phyloP scores from a whole-genome alignment of 2,888 invertebrate genomes.

The Platycheirus albimanus region DNA sequence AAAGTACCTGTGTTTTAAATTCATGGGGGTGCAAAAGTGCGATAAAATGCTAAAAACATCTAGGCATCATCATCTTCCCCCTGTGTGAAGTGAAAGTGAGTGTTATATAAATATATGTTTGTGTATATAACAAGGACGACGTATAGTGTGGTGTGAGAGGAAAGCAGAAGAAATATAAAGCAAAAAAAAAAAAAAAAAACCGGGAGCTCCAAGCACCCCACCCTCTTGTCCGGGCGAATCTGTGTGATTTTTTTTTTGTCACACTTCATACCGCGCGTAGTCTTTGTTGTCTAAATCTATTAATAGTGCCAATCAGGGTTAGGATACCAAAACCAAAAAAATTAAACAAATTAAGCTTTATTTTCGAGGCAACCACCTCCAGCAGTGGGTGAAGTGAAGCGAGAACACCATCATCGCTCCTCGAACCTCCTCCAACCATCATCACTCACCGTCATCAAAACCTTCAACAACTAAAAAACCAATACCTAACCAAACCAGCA shows the following conservation, averaged over 20 bases:
- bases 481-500: no score
- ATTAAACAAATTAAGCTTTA: slow-evolving; percentile 34
- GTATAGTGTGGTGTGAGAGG: slow-evolving; percentile 39
- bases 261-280: slow-evolving; percentile 12
- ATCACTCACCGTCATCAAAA: slow-evolving; percentile 43
- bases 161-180: slow-evolving; percentile 5
- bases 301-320: slow-evolving; percentile 10
- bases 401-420: slow-evolving; percentile 43
- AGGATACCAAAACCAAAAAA: not conserved
- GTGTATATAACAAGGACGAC: slow-evolving; percentile 66
- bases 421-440: slow-evolving; percentile 14
- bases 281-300: slow-evolving; percentile 27
- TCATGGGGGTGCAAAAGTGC: slow-evolving; percentile 56
- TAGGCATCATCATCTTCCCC: slow-evolving; percentile 49
- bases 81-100: slow-evolving; percentile 73
- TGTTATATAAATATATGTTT: slow-evolving; percentile 69
- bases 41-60: slow-evolving; percentile 66
- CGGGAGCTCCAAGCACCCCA: slow-evolving; percentile 42
- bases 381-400: slow-evolving; percentile 50
- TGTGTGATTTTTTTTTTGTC: slow-evolving; percentile 17
- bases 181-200: slow-evolving; percentile 43
- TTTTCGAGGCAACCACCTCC: slow-evolving; percentile 20
- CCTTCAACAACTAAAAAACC: slow-evolving; percentile 62
- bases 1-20: slow-evolving; percentile 25
- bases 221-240: slow-evolving; percentile 40